A percentile compares a stretch with the other conserved stretches of the same genome.
Evolutionary conservation across 2,113 vertebrate genomes (phyloP).

Genomic region (Falcunculus frontatus): DNA sequence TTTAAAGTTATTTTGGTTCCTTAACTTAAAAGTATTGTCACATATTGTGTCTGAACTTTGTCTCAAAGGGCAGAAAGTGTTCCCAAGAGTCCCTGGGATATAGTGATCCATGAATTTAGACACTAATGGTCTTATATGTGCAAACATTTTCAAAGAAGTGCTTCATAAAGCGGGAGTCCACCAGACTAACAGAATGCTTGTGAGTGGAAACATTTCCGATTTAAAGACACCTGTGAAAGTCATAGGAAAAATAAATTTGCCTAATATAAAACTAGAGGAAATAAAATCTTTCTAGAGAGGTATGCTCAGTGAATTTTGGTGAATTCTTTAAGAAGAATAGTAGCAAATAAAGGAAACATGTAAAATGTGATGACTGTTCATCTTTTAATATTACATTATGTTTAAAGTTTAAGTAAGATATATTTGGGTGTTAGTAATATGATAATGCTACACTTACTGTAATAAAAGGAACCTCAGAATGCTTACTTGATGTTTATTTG

Average conservation of each 20-base stretch:
- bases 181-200: background rate
- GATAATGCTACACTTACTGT: background rate
- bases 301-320: background rate
- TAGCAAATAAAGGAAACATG: background rate
- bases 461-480: background rate
- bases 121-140: background rate
- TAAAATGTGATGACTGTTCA: background rate
- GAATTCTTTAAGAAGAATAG: background rate
- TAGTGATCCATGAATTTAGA: background rate
- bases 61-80: background rate
- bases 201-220: background rate
- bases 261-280: background rate
- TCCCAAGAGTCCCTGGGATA: background rate
- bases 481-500: background rate
- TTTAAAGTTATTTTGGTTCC: background rate
- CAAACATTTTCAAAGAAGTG: background rate
- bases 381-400: background rate
- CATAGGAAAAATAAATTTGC: background rate
- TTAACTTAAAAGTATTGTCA: background rate
- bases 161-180: background rate
- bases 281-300: background rate
- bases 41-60: background rate
- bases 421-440: background rate
- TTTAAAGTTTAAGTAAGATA: background rate
- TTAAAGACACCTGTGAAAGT: background rate